Evolutionary conservation across 2,888 invertebrate species (phyloP), one percentile per base, ranked within the genome.

Genomic region (Microctonus brassicae): DNA sequence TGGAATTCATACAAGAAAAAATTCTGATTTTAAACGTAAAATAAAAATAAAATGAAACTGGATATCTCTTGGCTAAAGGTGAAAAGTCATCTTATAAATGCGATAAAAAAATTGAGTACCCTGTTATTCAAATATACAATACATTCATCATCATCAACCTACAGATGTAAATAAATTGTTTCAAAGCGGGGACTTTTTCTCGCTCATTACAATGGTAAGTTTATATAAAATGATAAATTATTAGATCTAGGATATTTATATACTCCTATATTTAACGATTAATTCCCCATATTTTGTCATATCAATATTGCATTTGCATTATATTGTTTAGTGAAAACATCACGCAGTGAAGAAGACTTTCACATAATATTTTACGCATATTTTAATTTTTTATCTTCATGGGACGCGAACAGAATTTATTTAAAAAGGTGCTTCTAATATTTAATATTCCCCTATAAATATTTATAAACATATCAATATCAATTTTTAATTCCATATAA

Each of bases 31-130:
- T n/a, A 47, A 20, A 13, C 22, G 5, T 2, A 47, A 52, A 52
- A 36, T 20, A 36, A 33, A 33, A 24, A 13, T 5, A 13, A 9
- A 47, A 52, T 33, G 52, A 10, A 52, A 58, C 17, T 26, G 3
- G 71, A 73, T 76, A 75, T 68, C 68, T 66, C 73, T 65, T 69
- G 1, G 60, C 42, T 57, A 74, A 75, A 79, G 82, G 82, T 83
- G 81, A 83, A 83, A 77, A 79, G 82, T 83, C 82, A 83, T 83
- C 78, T 65, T 70, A 60, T 69, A 72, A 70, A 68, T 63, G 69
- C 58, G 82, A 82, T 82, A 82, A 78, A n/a, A n/a, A 80, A 79
- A 75, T 75, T 65, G 66, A 78, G 75, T 77, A 73, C 77, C 76
- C 74, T 75, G 75, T 74, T 79, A 74, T 47, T 80, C 78, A 75